Conservation (phyloP, 2,113 vertebrate species). For the Felis catus region F.catus_Fca126_mat1.0 CM031421.1:28143001-28143500, state of each 20-base stretch:
- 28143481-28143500: conserved; percentile 77
- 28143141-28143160: neutral
- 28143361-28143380: conserved; percentile 54
- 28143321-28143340: neutral
- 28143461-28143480: conserved; percentile 80
- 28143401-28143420: conserved; percentile 66
- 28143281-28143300: neutral
- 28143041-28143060: neutral
- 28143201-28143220: neutral
- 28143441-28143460: conserved; percentile 79
- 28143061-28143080: neutral
- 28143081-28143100: neutral
- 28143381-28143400: conserved; percentile 46
- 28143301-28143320: neutral
- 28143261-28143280: neutral
- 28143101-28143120: neutral
- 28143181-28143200: neutral
- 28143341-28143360: neutral
- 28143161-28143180: neutral
- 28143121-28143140: neutral
- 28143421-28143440: conserved; percentile 76
- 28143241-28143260: neutral
- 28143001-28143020: neutral
- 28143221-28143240: neutral
- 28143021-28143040: neutral